Evolutionary conservation across 1,140 invertebrate species (phyloP).

Genomic region (Epicauta chinensis): DNA sequence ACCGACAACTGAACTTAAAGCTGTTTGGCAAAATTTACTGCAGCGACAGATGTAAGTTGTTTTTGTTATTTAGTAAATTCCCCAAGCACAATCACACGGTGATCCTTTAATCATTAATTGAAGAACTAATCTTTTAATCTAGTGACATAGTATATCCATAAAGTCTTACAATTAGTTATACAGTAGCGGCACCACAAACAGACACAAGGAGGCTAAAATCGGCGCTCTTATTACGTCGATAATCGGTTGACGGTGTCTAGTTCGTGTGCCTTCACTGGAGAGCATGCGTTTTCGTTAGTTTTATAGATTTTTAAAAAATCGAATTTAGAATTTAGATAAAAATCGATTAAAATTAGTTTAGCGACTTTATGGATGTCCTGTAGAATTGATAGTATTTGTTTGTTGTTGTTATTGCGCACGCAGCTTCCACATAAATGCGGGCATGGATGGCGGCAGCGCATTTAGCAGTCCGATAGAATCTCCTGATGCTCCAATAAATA

Average conservation of each 20-base stretch:
- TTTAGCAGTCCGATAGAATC: slow-evolving; percentile 67
- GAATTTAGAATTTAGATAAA: not conserved
- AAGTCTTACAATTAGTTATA: slow-evolving; percentile 9
- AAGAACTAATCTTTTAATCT: slow-evolving; percentile 7
- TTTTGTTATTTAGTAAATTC: not conserved
- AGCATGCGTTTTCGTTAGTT: too few relatives aligned
- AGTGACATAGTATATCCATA: slow-evolving; percentile 18
- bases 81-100: slow-evolving; percentile 16
- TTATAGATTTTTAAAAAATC: not conserved
- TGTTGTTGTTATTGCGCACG: slow-evolving; percentile 25
- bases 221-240: too few relatives aligned
- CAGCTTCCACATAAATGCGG: slow-evolving; percentile 41
- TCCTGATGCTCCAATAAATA: slow-evolving; percentile 54
- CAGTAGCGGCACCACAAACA: not conserved
- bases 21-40: slow-evolving; percentile 83
- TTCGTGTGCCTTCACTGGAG: too few relatives aligned
- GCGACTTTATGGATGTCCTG: slow-evolving; percentile 24
- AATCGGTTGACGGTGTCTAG: too few relatives aligned
- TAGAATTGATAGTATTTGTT: slow-evolving; percentile 14
- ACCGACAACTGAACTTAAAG: slow-evolving; percentile 74
- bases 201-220: not conserved
- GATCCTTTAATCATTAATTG: not conserved
- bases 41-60: slow-evolving; percentile 74
- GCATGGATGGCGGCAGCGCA: slow-evolving; percentile 46
- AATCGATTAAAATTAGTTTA: not conserved